phyloP scores from a whole-genome alignment of 2,888 invertebrate species.

The Aspidiotus destructor region DNA sequence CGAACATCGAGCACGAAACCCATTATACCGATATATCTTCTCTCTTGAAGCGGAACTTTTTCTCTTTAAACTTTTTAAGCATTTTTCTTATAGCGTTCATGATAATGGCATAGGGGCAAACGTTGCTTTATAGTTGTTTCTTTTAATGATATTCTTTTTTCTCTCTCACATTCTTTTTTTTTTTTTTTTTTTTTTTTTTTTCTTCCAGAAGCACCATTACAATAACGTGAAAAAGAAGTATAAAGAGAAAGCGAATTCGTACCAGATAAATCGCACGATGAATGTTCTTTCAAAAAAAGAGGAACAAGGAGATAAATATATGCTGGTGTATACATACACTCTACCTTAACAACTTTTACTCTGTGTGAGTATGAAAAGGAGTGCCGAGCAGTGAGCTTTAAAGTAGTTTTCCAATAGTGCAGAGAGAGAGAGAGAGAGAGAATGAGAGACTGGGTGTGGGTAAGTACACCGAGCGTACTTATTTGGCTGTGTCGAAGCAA shows the following conservation, averaged over 20 bases:
- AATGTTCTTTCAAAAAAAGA: conserved; percentile 12
- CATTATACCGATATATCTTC: conserved; percentile 2
- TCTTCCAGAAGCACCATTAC: background rate
- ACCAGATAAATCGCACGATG: conserved; percentile 14
- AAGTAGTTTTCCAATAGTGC: conserved; percentile 6
- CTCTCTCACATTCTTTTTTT: background rate
- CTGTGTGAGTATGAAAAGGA: no score
- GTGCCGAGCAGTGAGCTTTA: conserved; percentile 6
- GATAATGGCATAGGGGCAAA: background rate
- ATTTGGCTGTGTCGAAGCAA: background rate
- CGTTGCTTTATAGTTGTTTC: conserved; percentile 1
- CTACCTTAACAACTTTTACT: no score
- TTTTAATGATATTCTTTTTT: background rate
- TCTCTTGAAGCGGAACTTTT: conserved; percentile 1
- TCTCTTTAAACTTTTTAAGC: background rate
- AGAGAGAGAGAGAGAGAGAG: background rate
- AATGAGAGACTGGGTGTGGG: background rate
- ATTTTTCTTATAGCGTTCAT: background rate
- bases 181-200: background rate
- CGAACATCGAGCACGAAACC: background rate
- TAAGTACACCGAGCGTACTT: background rate
- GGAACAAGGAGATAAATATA: conserved; percentile 14
- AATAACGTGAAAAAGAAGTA: conserved; percentile 1
- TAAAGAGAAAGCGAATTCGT: conserved; percentile 1
- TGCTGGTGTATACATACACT: background rate